Base-by-base conservation (phyloP, 2,113 vertebrate species). In the Muntiacus muntjak region DNA sequence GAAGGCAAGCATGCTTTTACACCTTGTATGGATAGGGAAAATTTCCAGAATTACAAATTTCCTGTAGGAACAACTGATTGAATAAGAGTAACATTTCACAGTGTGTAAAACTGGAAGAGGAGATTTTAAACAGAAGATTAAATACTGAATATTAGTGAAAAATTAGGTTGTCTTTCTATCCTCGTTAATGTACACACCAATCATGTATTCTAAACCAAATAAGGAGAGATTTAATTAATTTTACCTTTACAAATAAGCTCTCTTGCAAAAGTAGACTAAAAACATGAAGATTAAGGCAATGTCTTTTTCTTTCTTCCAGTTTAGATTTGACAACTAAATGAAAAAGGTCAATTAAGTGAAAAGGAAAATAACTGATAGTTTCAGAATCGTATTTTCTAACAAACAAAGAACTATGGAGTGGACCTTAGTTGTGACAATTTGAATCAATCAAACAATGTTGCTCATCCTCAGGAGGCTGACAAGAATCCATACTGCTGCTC, bases 201-300 rank as follows among this genome's bases (percentile, higher is more conserved):
- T 23, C 13, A 74, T 50, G 33, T 28, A 79, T 62, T 54, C 85
- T 71, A 94, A 91, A 81, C 6, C 52, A 62, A 92, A 79, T 82
- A 79, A 52, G n/a, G 25, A 93, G 11, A 62, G 2, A 52, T 1
- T 5, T 71, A 55, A 43, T 57, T 40, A 58, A 89, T 67, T 91
- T 97, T 89, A 62, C 4, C 10, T 50, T 76, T 95, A 92, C 54
- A 93, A 79, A n/a, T 58, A 81, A 84, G 28, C 4, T 76, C 3
- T 76, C 97, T 96, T 55, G 23, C 64, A 84, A 58, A 95, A 88
- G 2, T 12, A 93, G 89, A 89, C 40, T 78, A 95, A 93, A 84
- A 85, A 28, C 15, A 76, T 60, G n/a, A 89, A 93, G 87, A 94
- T 62, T n/a, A 83, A 54, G 26, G 11, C 4, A 78, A 23, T 81